phyloP scores from a whole-genome alignment of 2,888 invertebrate genomes.

The Hemicrepidius hirtus region DNA sequence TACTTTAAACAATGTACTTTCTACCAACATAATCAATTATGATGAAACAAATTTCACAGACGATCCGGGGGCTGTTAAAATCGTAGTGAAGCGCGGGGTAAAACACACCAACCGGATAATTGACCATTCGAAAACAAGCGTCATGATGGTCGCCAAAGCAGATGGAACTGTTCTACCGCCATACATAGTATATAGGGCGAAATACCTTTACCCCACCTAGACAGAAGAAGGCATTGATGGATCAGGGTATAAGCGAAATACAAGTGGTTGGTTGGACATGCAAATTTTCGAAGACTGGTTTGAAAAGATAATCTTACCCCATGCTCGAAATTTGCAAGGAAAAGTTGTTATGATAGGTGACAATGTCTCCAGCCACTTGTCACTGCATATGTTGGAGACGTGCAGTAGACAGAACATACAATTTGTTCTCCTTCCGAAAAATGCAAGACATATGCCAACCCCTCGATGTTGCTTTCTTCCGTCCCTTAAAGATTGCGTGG shows the following conservation, averaged over 20 bases:
- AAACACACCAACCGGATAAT: not conserved
- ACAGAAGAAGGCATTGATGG: not conserved
- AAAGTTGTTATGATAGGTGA: not conserved
- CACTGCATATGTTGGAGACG: too few relatives aligned
- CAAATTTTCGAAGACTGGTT: not conserved
- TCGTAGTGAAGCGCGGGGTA: not conserved
- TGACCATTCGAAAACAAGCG: not conserved
- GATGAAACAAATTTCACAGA: too few relatives aligned
- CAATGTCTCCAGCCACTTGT: too few relatives aligned
- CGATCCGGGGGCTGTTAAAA: too few relatives aligned
- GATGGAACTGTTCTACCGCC: not conserved
- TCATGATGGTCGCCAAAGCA: too few relatives aligned
- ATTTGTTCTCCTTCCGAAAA: not conserved
- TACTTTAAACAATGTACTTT: too few relatives aligned
- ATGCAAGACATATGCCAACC: too few relatives aligned
- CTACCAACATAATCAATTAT: too few relatives aligned
- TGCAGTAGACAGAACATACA: too few relatives aligned
- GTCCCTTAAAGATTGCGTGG: not conserved
- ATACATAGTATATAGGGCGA: not conserved
- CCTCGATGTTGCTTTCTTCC: too few relatives aligned
- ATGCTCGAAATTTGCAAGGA: not conserved
- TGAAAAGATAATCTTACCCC: not conserved
- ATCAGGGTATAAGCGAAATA: not conserved
- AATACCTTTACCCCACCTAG: not conserved
- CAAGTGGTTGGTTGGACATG: not conserved